Evolutionary conservation across 37 sponge, comb jelly and placozoan genomes (phyloP).

Genomic region (Aplysina aerophoba): DNA sequence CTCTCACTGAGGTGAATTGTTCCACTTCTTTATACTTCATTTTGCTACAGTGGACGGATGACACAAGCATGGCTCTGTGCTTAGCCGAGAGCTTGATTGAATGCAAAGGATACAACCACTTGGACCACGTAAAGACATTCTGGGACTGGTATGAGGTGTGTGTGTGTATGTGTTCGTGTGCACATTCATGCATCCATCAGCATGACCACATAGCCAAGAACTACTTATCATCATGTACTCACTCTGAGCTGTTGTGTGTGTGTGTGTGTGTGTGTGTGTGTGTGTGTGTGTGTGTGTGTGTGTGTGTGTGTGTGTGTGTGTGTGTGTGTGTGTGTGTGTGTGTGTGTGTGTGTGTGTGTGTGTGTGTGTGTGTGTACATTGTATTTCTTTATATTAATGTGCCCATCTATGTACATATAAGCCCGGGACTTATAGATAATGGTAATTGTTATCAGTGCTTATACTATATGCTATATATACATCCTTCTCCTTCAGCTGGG

Average conservation of each 20-base stretch:
- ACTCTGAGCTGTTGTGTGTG: too few species aligned
- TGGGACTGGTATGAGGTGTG: slow-evolving; percentile 82
- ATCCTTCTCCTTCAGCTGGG: too few species aligned
- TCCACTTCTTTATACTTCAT: background rate
- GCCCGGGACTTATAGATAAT: too few species aligned
- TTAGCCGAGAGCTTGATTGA: slow-evolving; percentile 90
- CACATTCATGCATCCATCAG: too few species aligned
- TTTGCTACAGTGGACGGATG: slow-evolving; percentile 88
- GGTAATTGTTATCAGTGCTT: too few species aligned
- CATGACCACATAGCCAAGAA: background rate
- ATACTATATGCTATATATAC: too few species aligned
- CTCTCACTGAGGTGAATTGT: background rate
- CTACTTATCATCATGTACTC: background rate
- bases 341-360: slow-evolving; percentile 26
- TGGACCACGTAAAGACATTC: slow-evolving; percentile 70
- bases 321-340: slow-evolving; percentile 32
- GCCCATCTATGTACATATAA: background rate
- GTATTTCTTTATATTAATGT: background rate
- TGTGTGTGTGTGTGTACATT: slow-evolving; percentile 19
- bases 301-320: slow-evolving; percentile 45
- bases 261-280: slow-evolving; percentile 52
- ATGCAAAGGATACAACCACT: slow-evolving; percentile 75
- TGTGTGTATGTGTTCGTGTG: too few species aligned
- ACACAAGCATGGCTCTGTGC: slow-evolving; percentile 92
- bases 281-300: slow-evolving; percentile 42